These are phyloP conservation scores for Oryzias javanicus DNA, from an alignment of 2,113 vertebrate genomes.

Conservation along the genomic window DNA sequence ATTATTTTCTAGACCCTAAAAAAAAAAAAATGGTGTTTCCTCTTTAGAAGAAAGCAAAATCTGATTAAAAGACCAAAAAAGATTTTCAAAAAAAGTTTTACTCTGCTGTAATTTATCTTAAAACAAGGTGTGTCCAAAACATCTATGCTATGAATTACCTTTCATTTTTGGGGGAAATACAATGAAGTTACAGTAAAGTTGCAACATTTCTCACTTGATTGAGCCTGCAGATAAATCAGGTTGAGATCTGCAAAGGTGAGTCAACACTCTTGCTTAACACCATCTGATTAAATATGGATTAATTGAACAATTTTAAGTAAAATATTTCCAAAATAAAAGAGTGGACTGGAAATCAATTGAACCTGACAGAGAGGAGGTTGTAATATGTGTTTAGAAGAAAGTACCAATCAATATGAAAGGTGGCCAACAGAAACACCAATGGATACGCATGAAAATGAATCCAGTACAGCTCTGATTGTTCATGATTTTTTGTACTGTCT, in stretches of 20 bases:
- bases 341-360: neutral
- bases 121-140: no score
- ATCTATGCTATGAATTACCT: no score
- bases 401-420: neutral
- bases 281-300: no score
- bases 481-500: slow-evolving; percentile 21
- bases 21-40: neutral
- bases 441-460: slow-evolving; percentile 9
- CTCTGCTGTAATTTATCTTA: no score
- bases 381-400: neutral
- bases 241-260: slow-evolving; percentile 39
- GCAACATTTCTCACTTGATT: neutral
- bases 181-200: neutral
- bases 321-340: neutral
- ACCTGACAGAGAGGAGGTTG: neutral
- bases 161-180: no score
- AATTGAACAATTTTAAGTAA: no score
- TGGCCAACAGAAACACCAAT: neutral
- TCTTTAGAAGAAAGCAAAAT: neutral
- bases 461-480: slow-evolving; percentile 26
- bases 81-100: no score
- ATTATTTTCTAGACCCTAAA: slow-evolving; percentile 5
- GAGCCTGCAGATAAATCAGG: slow-evolving; percentile 14
- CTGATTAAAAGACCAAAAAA: no score
- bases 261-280: slow-evolving; percentile 15